These are phyloP conservation scores for Lemur catta DNA, from an alignment of 2,797 vertebrate species.

Conservation along the genomic window DNA sequence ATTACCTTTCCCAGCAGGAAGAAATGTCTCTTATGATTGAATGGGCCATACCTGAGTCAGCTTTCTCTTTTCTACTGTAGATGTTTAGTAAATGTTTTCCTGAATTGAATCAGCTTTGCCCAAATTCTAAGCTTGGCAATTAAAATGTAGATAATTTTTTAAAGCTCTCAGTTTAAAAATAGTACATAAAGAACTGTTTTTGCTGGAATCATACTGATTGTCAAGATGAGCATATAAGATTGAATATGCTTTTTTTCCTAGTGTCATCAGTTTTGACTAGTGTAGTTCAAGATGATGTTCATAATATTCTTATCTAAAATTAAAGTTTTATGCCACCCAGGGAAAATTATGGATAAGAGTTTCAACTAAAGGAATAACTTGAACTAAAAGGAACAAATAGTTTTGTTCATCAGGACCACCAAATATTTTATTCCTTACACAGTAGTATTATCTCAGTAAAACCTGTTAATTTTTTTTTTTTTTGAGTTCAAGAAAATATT, in stretches of 20 bases:
- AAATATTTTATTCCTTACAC: not conserved
- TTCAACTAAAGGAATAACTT: not conserved
- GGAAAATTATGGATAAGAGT: not conserved
- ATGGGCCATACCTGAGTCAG: not conserved
- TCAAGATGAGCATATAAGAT: not conserved
- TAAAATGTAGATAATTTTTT: not conserved
- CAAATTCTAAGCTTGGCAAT: not conserved
- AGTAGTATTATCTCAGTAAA: not conserved
- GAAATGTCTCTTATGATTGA: not conserved
- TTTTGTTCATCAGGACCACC: not conserved
- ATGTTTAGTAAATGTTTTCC: not conserved
- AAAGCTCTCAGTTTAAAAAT: not conserved
- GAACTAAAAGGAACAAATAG: not conserved
- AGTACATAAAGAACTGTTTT: not conserved
- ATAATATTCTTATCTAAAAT: not conserved
- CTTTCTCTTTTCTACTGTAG: not conserved
- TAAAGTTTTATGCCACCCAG: not conserved
- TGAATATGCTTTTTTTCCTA: not conserved
- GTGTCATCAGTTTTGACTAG: not conserved
- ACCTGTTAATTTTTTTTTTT: not conserved
- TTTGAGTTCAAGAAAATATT: not conserved
- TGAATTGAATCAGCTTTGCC: not conserved
- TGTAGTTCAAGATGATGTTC: not conserved
- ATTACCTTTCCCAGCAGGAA: not conserved
- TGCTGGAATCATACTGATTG: not conserved